Conservation (phyloP, 2,888 invertebrate species). For the Gortyna flavago region DNA sequence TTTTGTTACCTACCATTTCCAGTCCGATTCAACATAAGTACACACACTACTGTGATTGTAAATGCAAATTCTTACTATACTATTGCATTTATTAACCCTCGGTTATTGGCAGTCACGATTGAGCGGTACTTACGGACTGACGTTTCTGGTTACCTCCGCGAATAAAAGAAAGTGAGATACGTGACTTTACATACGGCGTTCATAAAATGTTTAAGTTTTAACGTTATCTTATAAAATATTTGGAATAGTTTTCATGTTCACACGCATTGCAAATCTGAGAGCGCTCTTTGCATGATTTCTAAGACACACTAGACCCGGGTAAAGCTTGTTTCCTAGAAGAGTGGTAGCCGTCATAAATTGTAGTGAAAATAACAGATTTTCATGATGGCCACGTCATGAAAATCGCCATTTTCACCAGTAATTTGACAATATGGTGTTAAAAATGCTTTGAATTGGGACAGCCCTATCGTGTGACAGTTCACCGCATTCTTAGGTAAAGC, state of each 20-base stretch:
- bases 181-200: slow-evolving; percentile 52
- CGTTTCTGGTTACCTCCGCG: slow-evolving; percentile 39
- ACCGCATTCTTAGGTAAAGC: background rate
- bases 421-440: too few species aligned
- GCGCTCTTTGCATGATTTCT: background rate
- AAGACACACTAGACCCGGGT: background rate
- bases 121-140: slow-evolving; percentile 49
- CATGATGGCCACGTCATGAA: background rate
- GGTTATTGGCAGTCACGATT: slow-evolving; percentile 59
- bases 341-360: background rate
- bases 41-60: slow-evolving; percentile 53
- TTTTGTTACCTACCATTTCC: slow-evolving; percentile 13
- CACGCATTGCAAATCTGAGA: background rate
- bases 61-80: slow-evolving; percentile 52
- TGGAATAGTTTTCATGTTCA: slow-evolving; percentile 11
- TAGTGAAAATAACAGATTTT: background rate
- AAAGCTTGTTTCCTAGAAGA: too few species aligned
- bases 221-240: slow-evolving; percentile 37
- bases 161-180: slow-evolving; percentile 60
- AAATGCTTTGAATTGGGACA: too few species aligned
- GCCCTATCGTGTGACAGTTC: background rate
- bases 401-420: too few species aligned
- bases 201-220: slow-evolving; percentile 29
- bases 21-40: slow-evolving; percentile 27
- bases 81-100: slow-evolving; percentile 43